Base-by-base conservation (phyloP, 2,113 vertebrate genomes). In the Brienomyrus brachyistius region DNA sequence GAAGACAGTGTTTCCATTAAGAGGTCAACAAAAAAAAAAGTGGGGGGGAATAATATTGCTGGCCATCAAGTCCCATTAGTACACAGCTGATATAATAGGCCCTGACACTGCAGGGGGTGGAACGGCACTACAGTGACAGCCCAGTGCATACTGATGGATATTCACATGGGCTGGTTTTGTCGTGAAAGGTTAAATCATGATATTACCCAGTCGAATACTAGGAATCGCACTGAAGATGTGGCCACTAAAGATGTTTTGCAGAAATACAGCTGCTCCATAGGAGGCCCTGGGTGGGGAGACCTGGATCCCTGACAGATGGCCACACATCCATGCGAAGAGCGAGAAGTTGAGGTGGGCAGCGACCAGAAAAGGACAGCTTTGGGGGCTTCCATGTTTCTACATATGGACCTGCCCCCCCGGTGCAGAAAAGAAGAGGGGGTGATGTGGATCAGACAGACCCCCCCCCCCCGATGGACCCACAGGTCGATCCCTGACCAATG, bases 1-100 rank as follows among this genome's bases (percentile, higher is more conserved):
- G 48, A 17, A 91, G 88, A 91, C 80, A 83, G 35, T 90, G 52
- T 90, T 90, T 90, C 91, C 90, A 90, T 91, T 91, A 90, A 89
- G 59, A 88, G 77, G 70, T 70, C 93, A 92, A 92, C 89, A 90
- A 91, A 66, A 66, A 66, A n/a, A 59, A 8, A 56, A 23, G 2
- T 23, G 92, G 86, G 85, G 89, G 89, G 31, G 85, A 90, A 90
- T 91, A 90, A 90, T 45, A 51, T 89, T 89, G 87, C 47, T 87
- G 89, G 89, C 40, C 84, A 88, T 9, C 27, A 87, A 66, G 56
- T 23, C 17, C 40, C 27, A 2, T 45, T 74, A 23, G 50, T 51
- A 54, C 43, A 31, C 43, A 86, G 35, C 66, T 27, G 54, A 35
- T 88, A 89, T 80, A 52, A 74, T 62, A 15, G n/a, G 88, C 17